A percentile compares a stretch with the other conserved stretches of the same genome.
These are phyloP conservation scores for Neotoma lepida DNA, from an alignment of 2,113 vertebrate genomes.

Conservation along the genomic window DNA sequence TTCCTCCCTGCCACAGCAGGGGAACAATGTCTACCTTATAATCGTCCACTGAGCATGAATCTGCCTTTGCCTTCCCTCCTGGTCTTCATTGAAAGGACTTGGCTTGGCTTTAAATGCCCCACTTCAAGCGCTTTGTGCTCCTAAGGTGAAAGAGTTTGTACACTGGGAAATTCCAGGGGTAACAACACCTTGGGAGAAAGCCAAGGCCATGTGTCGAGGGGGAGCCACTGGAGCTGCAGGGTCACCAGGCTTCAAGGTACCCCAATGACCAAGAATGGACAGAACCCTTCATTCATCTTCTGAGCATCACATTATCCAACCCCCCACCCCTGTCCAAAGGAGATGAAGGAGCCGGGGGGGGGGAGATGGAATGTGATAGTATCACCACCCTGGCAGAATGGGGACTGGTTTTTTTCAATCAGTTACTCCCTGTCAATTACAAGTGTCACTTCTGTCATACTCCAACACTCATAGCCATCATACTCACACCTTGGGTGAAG, in stretches of 20 bases:
- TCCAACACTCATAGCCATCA: neutral
- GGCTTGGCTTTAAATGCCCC: neutral
- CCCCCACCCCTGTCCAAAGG: too few relatives aligned
- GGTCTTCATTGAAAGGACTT: neutral
- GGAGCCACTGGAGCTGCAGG: neutral
- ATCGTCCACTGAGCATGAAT: neutral
- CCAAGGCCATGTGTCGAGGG: neutral
- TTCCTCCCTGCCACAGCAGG: neutral
- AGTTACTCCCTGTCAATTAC: neutral
- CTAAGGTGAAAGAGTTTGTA: neutral
- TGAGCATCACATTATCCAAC: neutral
- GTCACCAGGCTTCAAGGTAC: neutral
- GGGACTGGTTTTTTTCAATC: neutral
- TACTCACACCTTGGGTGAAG: neutral
- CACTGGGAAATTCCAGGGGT: neutral
- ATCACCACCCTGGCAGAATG: neutral
- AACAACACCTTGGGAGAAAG: neutral
- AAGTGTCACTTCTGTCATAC: conserved; percentile 23
- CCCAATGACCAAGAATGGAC: neutral
- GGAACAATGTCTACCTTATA: neutral
- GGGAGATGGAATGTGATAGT: neutral
- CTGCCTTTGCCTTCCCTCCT: neutral
- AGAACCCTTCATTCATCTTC: neutral
- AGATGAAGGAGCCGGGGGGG: neutral
- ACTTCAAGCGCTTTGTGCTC: neutral